These are phyloP conservation scores for Tipula helvola DNA, from an alignment of 2,888 invertebrate genomes.

Conservation along the genomic window DNA sequence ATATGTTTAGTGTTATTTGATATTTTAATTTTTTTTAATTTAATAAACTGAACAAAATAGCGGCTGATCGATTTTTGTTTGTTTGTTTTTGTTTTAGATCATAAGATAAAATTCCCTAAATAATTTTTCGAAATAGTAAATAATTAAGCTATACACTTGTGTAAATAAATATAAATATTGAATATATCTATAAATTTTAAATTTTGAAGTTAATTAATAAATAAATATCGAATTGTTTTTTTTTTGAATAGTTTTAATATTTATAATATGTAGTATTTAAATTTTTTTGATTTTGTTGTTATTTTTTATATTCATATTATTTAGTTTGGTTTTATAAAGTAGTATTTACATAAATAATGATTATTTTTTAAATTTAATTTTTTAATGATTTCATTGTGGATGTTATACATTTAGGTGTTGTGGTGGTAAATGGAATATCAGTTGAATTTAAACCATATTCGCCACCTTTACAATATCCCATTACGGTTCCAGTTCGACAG, in stretches of 20 bases:
- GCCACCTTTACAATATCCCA: slow-evolving; percentile 30
- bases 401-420: not conserved
- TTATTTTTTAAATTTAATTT: not conserved
- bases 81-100: not conserved
- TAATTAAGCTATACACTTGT: not conserved
- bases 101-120: not conserved
- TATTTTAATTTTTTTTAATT: not conserved
- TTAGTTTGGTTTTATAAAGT: not conserved
- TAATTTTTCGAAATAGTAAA: not conserved
- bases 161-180: not conserved
- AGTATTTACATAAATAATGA: not conserved
- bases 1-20: too few relatives aligned
- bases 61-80: not conserved
- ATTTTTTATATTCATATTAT: not conserved
- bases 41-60: too few relatives aligned
- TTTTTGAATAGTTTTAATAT: not conserved
- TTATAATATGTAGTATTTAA: not conserved
- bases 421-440: not conserved
- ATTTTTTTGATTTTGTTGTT: not conserved
- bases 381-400: not conserved
- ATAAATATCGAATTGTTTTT: not conserved
- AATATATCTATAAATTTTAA: not conserved
- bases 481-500: slow-evolving; percentile 33
- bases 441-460: slow-evolving; percentile 12
- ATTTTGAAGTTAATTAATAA: not conserved